Evolutionary conservation across 2,113 vertebrate species (phyloP), one percentile per base, ranked within the genome.

Genomic region (Urocitellus parryii): DNA sequence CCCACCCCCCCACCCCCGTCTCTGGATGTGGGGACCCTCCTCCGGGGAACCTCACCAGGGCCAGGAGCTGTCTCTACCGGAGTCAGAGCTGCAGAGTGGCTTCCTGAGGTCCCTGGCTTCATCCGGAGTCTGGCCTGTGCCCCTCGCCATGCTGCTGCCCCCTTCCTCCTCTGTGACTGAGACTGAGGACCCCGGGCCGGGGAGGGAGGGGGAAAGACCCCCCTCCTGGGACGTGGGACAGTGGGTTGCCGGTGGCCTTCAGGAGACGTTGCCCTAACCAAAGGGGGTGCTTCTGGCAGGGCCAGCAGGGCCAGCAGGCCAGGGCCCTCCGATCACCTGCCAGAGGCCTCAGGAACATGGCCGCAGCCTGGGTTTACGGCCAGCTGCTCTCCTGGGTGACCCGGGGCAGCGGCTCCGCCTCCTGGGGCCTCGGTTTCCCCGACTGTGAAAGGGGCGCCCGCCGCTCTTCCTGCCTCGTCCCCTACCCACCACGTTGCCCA

Each of bases 111-210:
- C 11, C 48, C 25, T 5, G 1, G 84, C 12, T 51, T 53, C 0
- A 0, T 16, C 58, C 42, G 27, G 68, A 65, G 14, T n/a, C 22
- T 17, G 65, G 22, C 45, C 27, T 32, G 48, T 68, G 25, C 18
- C 20, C 63, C 8, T n/a, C 1, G 0, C 27, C 11, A 45, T 4
- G 3, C 18, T 0, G 0, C 51, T 37, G 14, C 1, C 51, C 51
- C 25, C 29, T 12, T 63, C 25, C 24, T 63, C 13, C 29, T 37
- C 51, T 37, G 37, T 45, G 22, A 34, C 39, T 0, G 3, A 78
- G 82, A 58, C 29, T 13, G 72, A 73, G 42, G 68, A 51, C 65
- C 42, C 34, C 25, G 67, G 39, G 32, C n/a, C 29, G 12, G 63
- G 25, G 17, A 8, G 1, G 65, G 24, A 13, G 29, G 32, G 48